Conservation (phyloP, 2,797 vertebrate genomes). For the Thalassophryne amazonica region DNA sequence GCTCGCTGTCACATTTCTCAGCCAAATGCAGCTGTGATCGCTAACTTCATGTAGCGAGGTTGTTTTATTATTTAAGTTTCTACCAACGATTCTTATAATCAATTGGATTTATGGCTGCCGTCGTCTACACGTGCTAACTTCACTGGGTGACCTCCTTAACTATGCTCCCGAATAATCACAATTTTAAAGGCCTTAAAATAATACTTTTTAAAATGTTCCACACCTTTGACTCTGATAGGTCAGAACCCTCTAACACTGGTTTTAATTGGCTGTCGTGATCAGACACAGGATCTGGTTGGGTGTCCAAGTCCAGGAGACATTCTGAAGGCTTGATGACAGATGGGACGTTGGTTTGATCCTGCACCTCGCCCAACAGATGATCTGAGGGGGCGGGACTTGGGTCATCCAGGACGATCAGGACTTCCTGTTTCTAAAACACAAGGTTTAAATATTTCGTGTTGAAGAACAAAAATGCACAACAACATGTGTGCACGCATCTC, state of each 20-base stretch:
- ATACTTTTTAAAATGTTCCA: neutral
- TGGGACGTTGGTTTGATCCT: neutral
- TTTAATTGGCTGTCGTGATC: slow-evolving; percentile 43
- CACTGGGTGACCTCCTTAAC: too few species aligned
- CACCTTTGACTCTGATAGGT: slow-evolving; percentile 46
- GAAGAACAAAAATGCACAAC: too few species aligned
- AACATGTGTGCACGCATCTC: slow-evolving; percentile 8
- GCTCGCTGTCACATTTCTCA: too few species aligned
- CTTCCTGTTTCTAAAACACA: slow-evolving; percentile 63
- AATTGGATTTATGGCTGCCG: too few species aligned
- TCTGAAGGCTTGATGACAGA: slow-evolving; percentile 16
- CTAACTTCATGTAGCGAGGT: too few species aligned
- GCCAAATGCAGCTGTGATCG: too few species aligned
- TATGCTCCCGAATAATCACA: too few species aligned
- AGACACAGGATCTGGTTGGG: slow-evolving; percentile 10
- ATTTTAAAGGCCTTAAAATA: too few species aligned
- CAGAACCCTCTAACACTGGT: slow-evolving; percentile 6
- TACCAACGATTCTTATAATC: too few species aligned
- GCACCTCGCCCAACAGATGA: slow-evolving; percentile 1
- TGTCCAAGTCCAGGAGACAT: slow-evolving; percentile 51
- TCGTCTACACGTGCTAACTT: too few species aligned
- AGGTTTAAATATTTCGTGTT: too few species aligned
- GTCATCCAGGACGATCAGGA: slow-evolving; percentile 69
- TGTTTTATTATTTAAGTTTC: too few species aligned
- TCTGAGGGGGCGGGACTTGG: slow-evolving; percentile 16